Percentiles rank a stretch among this genome's conserved stretches.
phyloP scores from a whole-genome alignment of 2,113 vertebrate species.

The Anoplopoma fimbria region DNA sequence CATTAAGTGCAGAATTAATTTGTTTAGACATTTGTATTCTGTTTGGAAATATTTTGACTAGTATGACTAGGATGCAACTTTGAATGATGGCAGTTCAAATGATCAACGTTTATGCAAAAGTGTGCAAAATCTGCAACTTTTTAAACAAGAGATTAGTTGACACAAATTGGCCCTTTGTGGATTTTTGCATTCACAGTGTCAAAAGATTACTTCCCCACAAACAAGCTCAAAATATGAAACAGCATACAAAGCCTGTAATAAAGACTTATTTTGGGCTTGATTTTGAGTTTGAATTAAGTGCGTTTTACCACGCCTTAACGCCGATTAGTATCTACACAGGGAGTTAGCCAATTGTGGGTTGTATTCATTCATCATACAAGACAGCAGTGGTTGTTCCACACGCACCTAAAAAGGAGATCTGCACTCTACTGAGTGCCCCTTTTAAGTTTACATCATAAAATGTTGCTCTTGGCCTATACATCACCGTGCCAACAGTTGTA shows the following conservation, averaged over 20 bases:
- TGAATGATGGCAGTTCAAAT: neutral
- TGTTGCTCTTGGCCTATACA: neutral
- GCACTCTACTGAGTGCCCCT: neutral
- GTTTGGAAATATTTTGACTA: neutral
- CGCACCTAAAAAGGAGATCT: neutral
- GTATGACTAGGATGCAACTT: neutral
- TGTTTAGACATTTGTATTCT: neutral
- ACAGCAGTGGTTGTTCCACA: neutral
- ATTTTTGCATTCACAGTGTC: conserved; percentile 65
- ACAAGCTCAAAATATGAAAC: conserved; percentile 34
- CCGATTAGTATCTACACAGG: neutral
- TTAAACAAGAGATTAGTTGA: neutral
- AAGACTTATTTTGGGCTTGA: conserved; percentile 11
- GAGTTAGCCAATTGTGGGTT: neutral
- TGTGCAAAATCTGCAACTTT: neutral
- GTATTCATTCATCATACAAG: neutral
- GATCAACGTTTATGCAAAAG: neutral
- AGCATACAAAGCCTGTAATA: neutral
- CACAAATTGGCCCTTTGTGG: conserved; percentile 1
- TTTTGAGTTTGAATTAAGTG: neutral
- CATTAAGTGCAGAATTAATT: neutral
- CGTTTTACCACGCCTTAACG: neutral
- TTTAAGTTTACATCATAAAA: neutral
- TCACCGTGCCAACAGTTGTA: neutral
- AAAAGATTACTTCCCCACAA: conserved; percentile 42